Evolutionary conservation across 2,888 invertebrate genomes (phyloP).

Genomic region (Trichopria drosophilae): DNA sequence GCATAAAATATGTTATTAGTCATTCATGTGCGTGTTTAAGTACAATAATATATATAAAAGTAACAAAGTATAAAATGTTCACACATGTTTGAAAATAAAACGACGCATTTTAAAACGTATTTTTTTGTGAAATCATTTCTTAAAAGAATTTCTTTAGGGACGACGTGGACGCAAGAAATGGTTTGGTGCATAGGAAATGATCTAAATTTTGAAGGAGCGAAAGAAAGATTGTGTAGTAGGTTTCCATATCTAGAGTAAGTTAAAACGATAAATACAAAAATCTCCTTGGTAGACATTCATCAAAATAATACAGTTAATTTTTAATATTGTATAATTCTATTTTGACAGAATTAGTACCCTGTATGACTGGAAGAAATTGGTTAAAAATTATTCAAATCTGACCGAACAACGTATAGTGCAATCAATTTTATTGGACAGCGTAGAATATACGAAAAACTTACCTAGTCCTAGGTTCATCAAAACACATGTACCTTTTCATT

Average conservation of each 20-base stretch:
- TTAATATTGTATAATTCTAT: too few species aligned
- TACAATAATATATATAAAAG: too few species aligned
- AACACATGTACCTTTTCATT: conserved; percentile 66
- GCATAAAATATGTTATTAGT: too few species aligned
- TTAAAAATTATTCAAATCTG: conserved; percentile 41
- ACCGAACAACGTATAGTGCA: conserved; percentile 40
- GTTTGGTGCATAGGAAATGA: conserved; percentile 70
- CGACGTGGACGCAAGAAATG: conserved; percentile 79
- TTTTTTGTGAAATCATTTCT: conserved; percentile 1
- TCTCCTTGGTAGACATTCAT: too few species aligned
- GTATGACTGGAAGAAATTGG: conserved; percentile 54
- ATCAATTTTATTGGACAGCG: conserved; percentile 46
- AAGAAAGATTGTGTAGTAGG: conserved; percentile 62
- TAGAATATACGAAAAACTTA: conserved; percentile 52
- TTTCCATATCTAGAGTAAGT: conserved; percentile 75
- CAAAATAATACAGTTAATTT: too few species aligned
- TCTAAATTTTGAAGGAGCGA: conserved; percentile 64
- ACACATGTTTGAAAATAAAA: too few species aligned
- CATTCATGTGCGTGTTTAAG: too few species aligned
- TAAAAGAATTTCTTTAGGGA: conserved; percentile 60
- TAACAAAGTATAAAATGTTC: too few species aligned
- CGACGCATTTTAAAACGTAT: too few species aligned
- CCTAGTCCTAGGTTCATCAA: conserved; percentile 66
- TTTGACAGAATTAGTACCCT: conserved; percentile 41
- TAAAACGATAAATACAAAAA: too few species aligned